Evolutionary conservation across 2,113 vertebrate genomes (phyloP), one percentile per base, ranked within the genome.

Genomic region (Sceloporus undulatus): DNA sequence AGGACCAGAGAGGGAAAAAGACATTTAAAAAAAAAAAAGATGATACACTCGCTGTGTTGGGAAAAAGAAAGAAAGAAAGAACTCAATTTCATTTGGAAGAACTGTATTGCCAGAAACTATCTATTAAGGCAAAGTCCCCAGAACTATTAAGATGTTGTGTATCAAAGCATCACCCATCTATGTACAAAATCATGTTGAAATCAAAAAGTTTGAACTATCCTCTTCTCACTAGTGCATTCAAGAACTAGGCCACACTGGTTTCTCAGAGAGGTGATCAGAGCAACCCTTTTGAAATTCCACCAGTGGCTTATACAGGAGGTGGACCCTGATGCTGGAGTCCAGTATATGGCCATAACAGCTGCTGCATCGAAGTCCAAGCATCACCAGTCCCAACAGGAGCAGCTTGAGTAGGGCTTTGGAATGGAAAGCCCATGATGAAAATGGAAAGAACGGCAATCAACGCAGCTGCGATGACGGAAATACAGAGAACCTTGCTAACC

Each of bases 291-390:
- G 5, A 19, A 21, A 13, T 0, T 2, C n/a, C 62, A 25, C 14
- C 52, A 27, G n/a, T 25, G 4, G 13, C 68, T 94, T 92, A 99
- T 83, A 98, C 96, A 0, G 98, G 98, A 0, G 98, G 98, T 9
- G 98, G 98, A 0, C 97, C 98, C 0, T 98, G 95, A 95, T 99
- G 98, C 34, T 91, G 97, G 9, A 99, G 97, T 88, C 96, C 95
- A 1, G 97, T 94, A 73, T 98, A 98, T 9, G 98, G 98, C 98
- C 98, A 99, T 90, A 99, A 90, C 87, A 99, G 95, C 91, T 99
- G 98, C 96, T 98, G 98, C 54, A 99, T 96, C 29, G 98, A 97
- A 81, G 95, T 96, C 98, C 99, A 99, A 66, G 98, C 97, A 94
- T 97, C 97, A 14, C 98, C 98, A 0, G 98, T 97, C 59, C 97